phyloP scores from a whole-genome alignment of 2,888 invertebrate species.

The Glyphotaelius pellucidus region DNA sequence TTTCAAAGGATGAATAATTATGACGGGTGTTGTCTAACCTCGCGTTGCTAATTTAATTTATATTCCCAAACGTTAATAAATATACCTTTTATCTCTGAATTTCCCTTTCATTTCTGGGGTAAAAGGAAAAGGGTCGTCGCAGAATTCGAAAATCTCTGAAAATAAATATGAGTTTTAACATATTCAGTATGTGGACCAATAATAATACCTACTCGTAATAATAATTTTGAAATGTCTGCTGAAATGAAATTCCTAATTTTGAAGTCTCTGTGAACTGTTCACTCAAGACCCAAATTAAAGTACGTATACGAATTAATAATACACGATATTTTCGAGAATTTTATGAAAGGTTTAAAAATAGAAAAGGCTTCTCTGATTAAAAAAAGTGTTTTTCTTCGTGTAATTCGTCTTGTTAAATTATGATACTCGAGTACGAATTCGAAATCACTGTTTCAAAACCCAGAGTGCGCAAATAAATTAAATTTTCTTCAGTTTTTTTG shows the following conservation, averaged over 20 bases:
- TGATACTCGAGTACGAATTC: too few species aligned
- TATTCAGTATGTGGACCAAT: background rate
- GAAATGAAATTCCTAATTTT: background rate
- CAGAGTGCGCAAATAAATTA: too few species aligned
- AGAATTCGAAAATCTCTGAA: background rate
- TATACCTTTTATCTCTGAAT: background rate
- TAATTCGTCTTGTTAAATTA: too few species aligned
- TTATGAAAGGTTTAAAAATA: too few species aligned
- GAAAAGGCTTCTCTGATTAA: too few species aligned
- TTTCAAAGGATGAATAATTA: background rate
- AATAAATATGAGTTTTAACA: background rate
- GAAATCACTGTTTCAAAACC: too few species aligned
- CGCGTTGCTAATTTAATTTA: background rate
- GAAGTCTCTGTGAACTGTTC: background rate
- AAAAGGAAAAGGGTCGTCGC: background rate
- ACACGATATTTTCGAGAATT: background rate
- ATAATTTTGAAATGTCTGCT: background rate
- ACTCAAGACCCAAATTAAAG: background rate
- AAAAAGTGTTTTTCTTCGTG: too few species aligned
- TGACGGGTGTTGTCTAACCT: background rate
- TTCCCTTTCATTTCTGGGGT: background rate
- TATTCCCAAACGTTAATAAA: background rate
- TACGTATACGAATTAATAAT: background rate
- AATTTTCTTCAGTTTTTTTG: too few species aligned
- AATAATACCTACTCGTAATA: background rate